A percentile compares a stretch with the other conserved stretches of the same genome.
Evolutionary conservation across 2,113 vertebrate species (phyloP).

Genomic region (Paralichthys olivaceus): DNA sequence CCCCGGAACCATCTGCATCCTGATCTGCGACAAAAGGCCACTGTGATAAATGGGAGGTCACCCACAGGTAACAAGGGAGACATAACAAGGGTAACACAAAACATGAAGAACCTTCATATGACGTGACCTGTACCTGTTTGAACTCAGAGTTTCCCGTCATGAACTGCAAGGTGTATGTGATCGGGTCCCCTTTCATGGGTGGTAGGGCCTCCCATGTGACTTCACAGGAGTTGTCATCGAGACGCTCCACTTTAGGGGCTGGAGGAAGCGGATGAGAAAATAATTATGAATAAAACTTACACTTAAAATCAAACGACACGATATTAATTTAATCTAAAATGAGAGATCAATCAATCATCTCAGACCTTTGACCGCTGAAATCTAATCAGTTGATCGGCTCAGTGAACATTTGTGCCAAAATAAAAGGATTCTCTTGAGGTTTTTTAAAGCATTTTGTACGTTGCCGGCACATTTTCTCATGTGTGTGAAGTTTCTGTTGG

Average conservation of each 20-base stretch:
- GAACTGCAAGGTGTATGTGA: constrained; percentile 93
- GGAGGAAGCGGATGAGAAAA: background rate
- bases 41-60: constrained; percentile 43
- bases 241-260: constrained; percentile 93
- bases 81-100: constrained; percentile 3
- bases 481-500: background rate
- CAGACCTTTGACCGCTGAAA: no score
- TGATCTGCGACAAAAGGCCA: constrained; percentile 30
- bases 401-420: no score
- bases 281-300: background rate
- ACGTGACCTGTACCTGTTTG: constrained; percentile 88
- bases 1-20: constrained; percentile 45
- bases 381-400: no score
- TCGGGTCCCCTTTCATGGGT: constrained; percentile 94
- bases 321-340: background rate
- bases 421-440: no score
- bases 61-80: background rate
- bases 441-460: no score
- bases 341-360: background rate
- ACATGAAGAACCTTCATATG: background rate
- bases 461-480: no score
- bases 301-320: background rate
- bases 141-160: constrained; percentile 96
- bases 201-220: constrained; percentile 91
- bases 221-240: constrained; percentile 92